These are phyloP conservation scores for Hydrolagus colliei DNA, from an alignment of 2,797 vertebrate genomes.

Conservation along the genomic window DNA sequence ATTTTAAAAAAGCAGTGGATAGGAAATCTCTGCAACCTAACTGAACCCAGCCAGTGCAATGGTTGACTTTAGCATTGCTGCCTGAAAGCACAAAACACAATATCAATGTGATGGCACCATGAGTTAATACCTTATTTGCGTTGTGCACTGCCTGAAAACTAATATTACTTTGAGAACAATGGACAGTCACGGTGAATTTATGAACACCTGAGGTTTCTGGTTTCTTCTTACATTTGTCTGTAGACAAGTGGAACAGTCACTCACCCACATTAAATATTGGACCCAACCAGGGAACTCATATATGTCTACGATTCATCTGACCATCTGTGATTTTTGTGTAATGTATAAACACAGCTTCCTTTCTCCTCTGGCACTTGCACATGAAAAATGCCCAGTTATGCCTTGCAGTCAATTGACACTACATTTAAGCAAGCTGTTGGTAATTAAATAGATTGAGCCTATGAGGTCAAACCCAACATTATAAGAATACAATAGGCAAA, in stretches of 20 bases:
- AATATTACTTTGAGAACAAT: neutral
- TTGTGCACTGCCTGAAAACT: neutral
- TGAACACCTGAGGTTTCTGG: neutral
- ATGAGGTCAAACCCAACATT: neutral
- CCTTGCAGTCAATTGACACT: neutral
- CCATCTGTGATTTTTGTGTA: neutral
- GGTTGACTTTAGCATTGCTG: neutral
- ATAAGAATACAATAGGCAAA: neutral
- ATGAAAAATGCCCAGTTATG: neutral
- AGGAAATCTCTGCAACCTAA: neutral
- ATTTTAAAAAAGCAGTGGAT: slow-evolving; percentile 23
- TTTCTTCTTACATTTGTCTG: neutral
- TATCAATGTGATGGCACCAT: neutral
- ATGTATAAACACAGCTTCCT: neutral
- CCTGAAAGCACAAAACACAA: neutral
- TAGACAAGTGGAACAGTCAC: neutral
- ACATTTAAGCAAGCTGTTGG: too few relatives aligned
- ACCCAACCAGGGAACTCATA: neutral
- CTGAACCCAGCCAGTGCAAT: neutral
- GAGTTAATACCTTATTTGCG: neutral
- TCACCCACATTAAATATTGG: neutral
- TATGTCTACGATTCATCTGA: neutral
- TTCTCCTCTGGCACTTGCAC: neutral
- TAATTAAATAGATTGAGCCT: too few relatives aligned
- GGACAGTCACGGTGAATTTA: neutral